Evolutionary conservation across 2,888 invertebrate species (phyloP), one percentile per base, ranked within the genome.

Genomic region (Auanema freiburgensis): DNA sequence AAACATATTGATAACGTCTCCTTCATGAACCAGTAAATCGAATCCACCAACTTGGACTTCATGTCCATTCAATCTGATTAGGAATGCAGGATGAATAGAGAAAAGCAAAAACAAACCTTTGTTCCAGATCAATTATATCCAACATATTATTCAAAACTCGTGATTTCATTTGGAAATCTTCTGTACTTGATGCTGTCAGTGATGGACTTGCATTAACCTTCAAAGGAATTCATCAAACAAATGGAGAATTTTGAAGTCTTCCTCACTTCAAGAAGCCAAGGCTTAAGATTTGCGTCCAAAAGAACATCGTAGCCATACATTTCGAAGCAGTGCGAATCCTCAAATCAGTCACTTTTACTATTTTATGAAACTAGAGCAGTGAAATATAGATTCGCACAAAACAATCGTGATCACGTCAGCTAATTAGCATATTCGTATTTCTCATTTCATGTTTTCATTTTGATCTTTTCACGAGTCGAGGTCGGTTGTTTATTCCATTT

Each of bases 241-340:
- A 46, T 46, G 6, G 21, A 46, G n/a, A 18, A 10, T 18, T 46
- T 5, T 46, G 46, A 46, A 46, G 21, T n/a, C n/a, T n/a, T n/a
- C 18, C 59, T 2, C 16, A 79, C 76, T 65, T 77, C 80, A 24
- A 76, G 57, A 12, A 84, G 85, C 85, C 81, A 87, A 83, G 88
- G 88, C 72, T 86, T 87, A 16, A 89, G 83, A 59, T 85, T 79
- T n/a, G 84, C 84, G 79, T 88, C 88, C 23, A 89, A 82, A 1
- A 89, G 83, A 44, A 89, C 86, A 76, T 89, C 89, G 78, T 89
- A 89, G 18, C 89, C 89, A 77, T 89, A 89, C 63, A 89, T 84
- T 78, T 89, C 89, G 83, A 89, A 89, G 71, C 88, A 89, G 77
- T 89, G 88, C 61, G 85, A 85, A 79, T 88, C 87, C 82, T 87